phyloP scores from a whole-genome alignment of 2,888 invertebrate genomes.

The Philereme vetulata region DNA sequence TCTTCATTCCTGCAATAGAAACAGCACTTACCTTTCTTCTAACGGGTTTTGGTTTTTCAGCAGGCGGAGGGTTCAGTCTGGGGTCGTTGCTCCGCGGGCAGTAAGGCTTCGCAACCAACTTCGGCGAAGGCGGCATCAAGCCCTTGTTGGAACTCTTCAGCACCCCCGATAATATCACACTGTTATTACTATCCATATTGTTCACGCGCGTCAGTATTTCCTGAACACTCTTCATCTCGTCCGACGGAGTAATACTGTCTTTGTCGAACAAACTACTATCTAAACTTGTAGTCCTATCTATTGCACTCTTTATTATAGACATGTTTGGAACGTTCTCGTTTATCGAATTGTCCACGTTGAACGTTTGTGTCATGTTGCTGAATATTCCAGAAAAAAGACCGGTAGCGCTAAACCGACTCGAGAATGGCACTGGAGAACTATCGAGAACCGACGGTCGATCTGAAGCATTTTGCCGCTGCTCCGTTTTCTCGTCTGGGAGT shows the following conservation, averaged over 20 bases:
- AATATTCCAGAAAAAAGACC: constrained; percentile 77
- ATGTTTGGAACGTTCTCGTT: constrained; percentile 75
- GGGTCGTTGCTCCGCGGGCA: constrained; percentile 65
- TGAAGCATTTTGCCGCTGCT: constrained; percentile 31
- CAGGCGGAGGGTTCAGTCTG: constrained; percentile 74
- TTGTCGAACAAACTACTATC: constrained; percentile 74
- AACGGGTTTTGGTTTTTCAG: constrained; percentile 77
- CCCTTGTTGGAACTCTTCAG: constrained; percentile 60
- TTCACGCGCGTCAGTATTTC: constrained; percentile 79
- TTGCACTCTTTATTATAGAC: constrained; percentile 79
- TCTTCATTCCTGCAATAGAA: neutral
- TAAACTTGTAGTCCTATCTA: constrained; percentile 79
- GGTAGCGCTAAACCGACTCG: constrained; percentile 69
- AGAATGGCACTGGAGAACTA: constrained; percentile 60
- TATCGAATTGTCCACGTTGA: constrained; percentile 59
- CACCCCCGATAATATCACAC: constrained; percentile 78
- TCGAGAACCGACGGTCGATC: constrained; percentile 64
- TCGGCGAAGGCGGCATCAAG: constrained; percentile 49
- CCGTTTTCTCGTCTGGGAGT: constrained; percentile 47
- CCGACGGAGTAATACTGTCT: constrained; percentile 66
- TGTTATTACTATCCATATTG: constrained; percentile 80
- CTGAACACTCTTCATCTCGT: constrained; percentile 76
- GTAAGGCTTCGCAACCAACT: constrained; percentile 53
- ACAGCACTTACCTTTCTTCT: constrained; percentile 76
- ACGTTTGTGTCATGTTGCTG: constrained; percentile 68